Evolutionary conservation across 2,797 vertebrate species (phyloP).

Genomic region (Poecilia velifera): DNA sequence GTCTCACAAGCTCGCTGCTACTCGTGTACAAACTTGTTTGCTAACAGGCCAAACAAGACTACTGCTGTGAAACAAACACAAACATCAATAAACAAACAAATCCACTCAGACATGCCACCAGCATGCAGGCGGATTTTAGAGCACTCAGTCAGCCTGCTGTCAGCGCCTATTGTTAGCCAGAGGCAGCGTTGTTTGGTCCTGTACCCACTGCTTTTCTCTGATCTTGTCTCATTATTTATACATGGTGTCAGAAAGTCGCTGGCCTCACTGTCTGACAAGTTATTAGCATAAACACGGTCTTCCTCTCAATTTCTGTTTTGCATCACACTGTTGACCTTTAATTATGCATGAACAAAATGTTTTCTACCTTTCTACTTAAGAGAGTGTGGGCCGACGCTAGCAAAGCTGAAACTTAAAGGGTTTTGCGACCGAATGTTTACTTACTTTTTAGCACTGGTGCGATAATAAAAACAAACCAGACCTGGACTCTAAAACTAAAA

Average conservation of each 20-base stretch:
- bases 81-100: slow-evolving; percentile 84
- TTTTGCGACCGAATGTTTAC: slow-evolving; percentile 9
- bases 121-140: slow-evolving; percentile 41
- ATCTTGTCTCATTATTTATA: slow-evolving; percentile 78
- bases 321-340: slow-evolving; percentile 75
- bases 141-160: slow-evolving; percentile 60
- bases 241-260: slow-evolving; percentile 74
- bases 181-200: slow-evolving; percentile 66
- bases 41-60: slow-evolving; percentile 73
- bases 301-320: slow-evolving; percentile 78
- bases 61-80: slow-evolving; percentile 77
- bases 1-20: slow-evolving; percentile 45
- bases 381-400: slow-evolving; percentile 30
- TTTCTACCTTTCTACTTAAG: slow-evolving; percentile 70
- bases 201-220: slow-evolving; percentile 51
- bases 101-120: slow-evolving; percentile 50
- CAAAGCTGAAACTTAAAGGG: slow-evolving; percentile 9
- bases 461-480: not conserved
- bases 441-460: not conserved
- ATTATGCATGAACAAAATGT: slow-evolving; percentile 80
- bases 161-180: slow-evolving; percentile 48
- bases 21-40: slow-evolving; percentile 69
- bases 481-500: slow-evolving; percentile 1
- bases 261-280: slow-evolving; percentile 72
- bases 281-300: slow-evolving; percentile 83